Base-by-base conservation (phyloP, 2,888 invertebrate genomes). In the Tetragonula carbonaria region DNA sequence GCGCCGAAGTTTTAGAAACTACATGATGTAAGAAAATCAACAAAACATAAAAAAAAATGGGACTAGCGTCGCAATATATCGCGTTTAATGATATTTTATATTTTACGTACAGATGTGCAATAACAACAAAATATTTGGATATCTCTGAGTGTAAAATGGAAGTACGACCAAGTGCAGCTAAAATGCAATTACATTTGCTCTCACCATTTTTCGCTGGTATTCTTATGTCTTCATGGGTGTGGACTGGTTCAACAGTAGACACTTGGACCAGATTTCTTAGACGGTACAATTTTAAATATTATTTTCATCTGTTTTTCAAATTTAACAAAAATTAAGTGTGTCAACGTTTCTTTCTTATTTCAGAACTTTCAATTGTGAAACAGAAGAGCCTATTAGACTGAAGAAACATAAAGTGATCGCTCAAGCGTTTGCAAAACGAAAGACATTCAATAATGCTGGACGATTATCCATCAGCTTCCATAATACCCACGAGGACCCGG, bases 221-320 rank as follows among this genome's bases (percentile, higher is more conserved):
- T 84, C 96, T 97, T 51, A 98, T 98, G 97, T 98, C 98, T 5
- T 98, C 98, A 0, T 99, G 98, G 98, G 97, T 98, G 53, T 99
- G 98, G 98, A 98, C 98, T 13, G 96, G 96, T 38, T 97, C 98
- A 62, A 98, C 98, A 8, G 94, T 97, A 11, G 96, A 97, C 89
- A 97, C 97, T 21, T 99, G 99, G 99, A 96, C 96, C 84, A 96
- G 98, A 79, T 98, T 97, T 94, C 95, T 98, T 80, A 96, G 97
- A 93, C 97, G 97, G 98, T 98, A 95, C 92, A 86, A 81, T 62
- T 77, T n/a, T 38, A 18, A n/a, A 21, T 59, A 13, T 51, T 62
- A 1, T 28, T 76, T 59, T 62, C 16, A n/a, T 74, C 62, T 28
- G 4, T 1, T 33, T 65, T 16, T 38, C 11, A 38, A 18, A 66